Evolutionary conservation across 2,888 invertebrate genomes (phyloP), one percentile per base, ranked within the genome.

Genomic region (Eudemis profundana): DNA sequence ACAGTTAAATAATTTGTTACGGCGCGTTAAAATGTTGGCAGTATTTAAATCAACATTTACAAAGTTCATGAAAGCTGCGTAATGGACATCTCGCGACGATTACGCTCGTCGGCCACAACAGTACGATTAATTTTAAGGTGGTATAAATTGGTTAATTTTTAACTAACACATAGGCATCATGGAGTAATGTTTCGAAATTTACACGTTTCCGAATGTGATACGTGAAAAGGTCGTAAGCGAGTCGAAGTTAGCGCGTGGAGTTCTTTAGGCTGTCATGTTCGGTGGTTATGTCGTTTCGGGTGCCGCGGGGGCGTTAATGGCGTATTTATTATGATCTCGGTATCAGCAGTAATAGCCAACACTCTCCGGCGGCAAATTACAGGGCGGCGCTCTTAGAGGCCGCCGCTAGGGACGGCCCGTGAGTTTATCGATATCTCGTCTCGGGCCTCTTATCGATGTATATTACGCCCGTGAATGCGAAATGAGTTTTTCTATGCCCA

Each of bases 301-400:
- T 87, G 89, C 86, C 87, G 83, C 77, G 86, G 89, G 88, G 91
- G 90, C 90, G 92, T 90, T 91, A 90, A 91, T 91, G 89, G 92
- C 84, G 90, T 91, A 91, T 91, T 91, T 92, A 92, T 92, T 91
- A 92, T 91, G 91, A 91, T 92, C 90, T 87, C 85, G 89, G 90
- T 90, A 91, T 91, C 90, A 89, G 86, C 86, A 79, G 89, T 90
- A 92, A 91, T 92, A 88, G 90, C 90, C 90, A 87, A 89, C 91
- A 92, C 91, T 92, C 87, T 89, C 89, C 84, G 90, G 79, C 85
- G 83, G 89, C 91, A 93, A 92, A 93, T 92, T 93, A 93, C 91
- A 93, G 92, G 92, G 93, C 92, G 92, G 91, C 87, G 73, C 73
- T 82, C 83, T 86, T 73, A 86, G 84, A 87, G 82, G 75, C 77